Evolutionary conservation across 2,113 vertebrate species (phyloP), one percentile per base, ranked within the genome.

Genomic region (Pteropus alecto): DNA sequence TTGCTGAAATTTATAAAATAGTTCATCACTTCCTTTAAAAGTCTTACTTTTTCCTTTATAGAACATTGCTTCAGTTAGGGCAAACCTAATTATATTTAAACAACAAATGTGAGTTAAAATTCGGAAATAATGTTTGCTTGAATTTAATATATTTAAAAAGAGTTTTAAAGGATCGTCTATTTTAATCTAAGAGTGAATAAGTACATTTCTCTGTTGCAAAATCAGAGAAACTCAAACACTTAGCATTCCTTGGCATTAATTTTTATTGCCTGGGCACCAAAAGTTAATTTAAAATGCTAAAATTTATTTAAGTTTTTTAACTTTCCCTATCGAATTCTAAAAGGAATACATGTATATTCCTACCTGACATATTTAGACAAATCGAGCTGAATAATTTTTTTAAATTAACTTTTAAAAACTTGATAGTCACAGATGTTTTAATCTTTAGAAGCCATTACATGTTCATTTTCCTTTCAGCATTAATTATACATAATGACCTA

Each of bases 391-490:
- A n/a, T 56, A 83, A 70, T 95, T 95, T 1, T 61, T 82, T 65
- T 84, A 94, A 54, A 71, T 95, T 92, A 98, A 97, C 93, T 97
- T 98, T 98, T 97, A 94, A 96, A 98, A 96, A 98, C 95, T 94
- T 97, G 98, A 95, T 98, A 96, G 96, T 98, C 98, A 97, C 97
- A 98, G 98, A 97, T 98, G 97, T 98, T 98, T 98, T 98, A 97
- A 97, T 98, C 98, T 99, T 98, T 98, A 97, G 97, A 98, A 98
- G 89, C 96, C 88, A 98, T 98, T 98, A 98, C 79, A 97, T 76
- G 82, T 98, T 98, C 98, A 98, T 98, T 98, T 98, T 98, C 97
- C 97, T 97, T 98, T 99, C 98, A 98, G 98, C 97, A 98, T 98
- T 99, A 98, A 99, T 98, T 98, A 98, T 95, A 97, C 94, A 96